These are phyloP conservation scores for Stenolophus ochropezus DNA, from an alignment of 2,888 invertebrate species.

Conservation along the genomic window DNA sequence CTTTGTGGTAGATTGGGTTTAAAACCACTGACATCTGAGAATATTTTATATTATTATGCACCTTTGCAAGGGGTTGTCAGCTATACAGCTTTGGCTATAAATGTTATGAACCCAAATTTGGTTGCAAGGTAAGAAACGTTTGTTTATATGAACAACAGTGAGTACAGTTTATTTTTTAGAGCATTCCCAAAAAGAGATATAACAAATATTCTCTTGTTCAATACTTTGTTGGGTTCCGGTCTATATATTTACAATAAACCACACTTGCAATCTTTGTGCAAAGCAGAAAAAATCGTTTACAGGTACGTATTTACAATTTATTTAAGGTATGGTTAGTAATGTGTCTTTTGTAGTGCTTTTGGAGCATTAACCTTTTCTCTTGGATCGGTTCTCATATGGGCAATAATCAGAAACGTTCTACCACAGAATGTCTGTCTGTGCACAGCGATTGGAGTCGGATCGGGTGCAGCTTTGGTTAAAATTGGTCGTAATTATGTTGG, in stretches of 20 bases:
- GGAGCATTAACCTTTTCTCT: constrained; percentile 90
- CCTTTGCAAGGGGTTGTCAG: constrained; percentile 85
- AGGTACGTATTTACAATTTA: constrained; percentile 73
- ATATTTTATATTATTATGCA: constrained; percentile 84
- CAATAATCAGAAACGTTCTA: constrained; percentile 86
- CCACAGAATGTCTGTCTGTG: constrained; percentile 82
- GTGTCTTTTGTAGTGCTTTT: constrained; percentile 73
- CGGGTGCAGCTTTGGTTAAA: constrained; percentile 79
- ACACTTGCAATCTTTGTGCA: constrained; percentile 81
- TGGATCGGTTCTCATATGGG: constrained; percentile 93
- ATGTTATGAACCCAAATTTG: constrained; percentile 89
- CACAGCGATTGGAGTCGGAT: constrained; percentile 81
- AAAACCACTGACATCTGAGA: constrained; percentile 83
- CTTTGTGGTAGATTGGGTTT: constrained; percentile 72
- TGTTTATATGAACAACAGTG: constrained; percentile 22
- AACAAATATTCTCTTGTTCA: constrained; percentile 87
- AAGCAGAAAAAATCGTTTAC: constrained; percentile 79
- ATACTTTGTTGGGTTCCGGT: constrained; percentile 88
- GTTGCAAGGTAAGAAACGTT: constrained; percentile 78
- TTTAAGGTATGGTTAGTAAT: not conserved
- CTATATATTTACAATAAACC: constrained; percentile 88
- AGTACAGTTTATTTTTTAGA: constrained; percentile 73
- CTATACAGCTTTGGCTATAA: constrained; percentile 86
- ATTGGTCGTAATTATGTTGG: constrained; percentile 69
- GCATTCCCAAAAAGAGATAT: constrained; percentile 84